Percentiles rank a stretch among this genome's conserved stretches.
These are phyloP conservation scores for Argynnis bischoffii DNA, from an alignment of 2,888 invertebrate genomes.

Conservation along the genomic window DNA sequence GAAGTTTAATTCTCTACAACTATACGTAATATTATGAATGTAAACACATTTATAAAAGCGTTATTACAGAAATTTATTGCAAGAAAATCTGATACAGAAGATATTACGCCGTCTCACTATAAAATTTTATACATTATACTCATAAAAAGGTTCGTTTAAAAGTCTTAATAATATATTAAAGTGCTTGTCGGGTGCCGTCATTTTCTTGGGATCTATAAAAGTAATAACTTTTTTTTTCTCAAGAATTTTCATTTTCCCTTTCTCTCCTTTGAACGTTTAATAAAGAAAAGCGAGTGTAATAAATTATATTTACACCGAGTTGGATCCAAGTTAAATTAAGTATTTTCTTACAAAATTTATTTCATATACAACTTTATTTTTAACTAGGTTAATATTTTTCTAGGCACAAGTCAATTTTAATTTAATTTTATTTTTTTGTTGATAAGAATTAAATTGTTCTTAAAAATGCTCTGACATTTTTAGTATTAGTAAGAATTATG, in stretches of 20 bases:
- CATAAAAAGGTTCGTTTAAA: background rate
- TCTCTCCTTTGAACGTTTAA: constrained; percentile 23
- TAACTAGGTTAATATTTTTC: background rate
- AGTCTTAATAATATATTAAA: constrained; percentile 17
- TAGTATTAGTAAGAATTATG: too few relatives aligned
- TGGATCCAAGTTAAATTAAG: constrained; percentile 14
- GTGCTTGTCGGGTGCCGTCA: constrained; percentile 7
- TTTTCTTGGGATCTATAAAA: constrained; percentile 14
- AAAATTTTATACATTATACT: constrained; percentile 1
- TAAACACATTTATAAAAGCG: too few relatives aligned
- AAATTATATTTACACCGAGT: constrained; percentile 31
- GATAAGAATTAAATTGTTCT: background rate
- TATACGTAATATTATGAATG: too few relatives aligned
- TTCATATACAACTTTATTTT: background rate
- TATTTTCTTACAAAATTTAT: constrained; percentile 16
- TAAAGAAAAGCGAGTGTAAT: constrained; percentile 29
- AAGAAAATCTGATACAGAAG: too few relatives aligned
- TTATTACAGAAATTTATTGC: too few relatives aligned
- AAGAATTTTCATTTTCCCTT: constrained; percentile 27
- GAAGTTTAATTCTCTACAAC: too few relatives aligned
- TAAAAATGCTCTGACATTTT: too few relatives aligned
- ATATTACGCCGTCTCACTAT: background rate
- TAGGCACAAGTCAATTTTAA: background rate
- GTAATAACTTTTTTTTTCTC: constrained; percentile 24
- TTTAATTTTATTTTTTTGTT: too few relatives aligned